These are phyloP conservation scores for Sciurus niger DNA, from an alignment of 2,113 vertebrate genomes.

Conservation along the genomic window DNA sequence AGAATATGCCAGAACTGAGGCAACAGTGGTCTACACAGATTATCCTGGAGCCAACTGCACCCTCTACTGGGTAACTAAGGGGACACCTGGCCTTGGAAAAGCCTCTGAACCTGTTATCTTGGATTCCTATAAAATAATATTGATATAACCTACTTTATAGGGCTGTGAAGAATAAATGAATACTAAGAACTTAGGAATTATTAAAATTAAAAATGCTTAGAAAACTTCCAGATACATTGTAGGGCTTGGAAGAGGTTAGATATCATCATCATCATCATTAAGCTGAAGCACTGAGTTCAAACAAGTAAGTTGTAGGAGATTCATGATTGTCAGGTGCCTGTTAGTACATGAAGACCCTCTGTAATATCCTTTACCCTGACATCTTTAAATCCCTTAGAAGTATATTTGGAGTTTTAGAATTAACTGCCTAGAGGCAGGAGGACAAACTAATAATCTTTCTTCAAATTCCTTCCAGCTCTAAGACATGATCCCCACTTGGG, in stretches of 20 bases:
- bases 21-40: background rate
- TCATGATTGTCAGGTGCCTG: background rate
- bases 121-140: background rate
- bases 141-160: background rate
- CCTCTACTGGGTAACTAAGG: background rate
- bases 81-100: background rate
- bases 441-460: slow-evolving; percentile 17
- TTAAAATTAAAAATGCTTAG: background rate
- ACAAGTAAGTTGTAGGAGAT: background rate
- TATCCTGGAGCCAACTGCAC: background rate
- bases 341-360: background rate
- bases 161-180: background rate
- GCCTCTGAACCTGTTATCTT: background rate
- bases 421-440: slow-evolving; percentile 24
- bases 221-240: background rate
- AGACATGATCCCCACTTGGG: background rate
- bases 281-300: background rate
- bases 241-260: background rate
- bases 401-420: slow-evolving; percentile 9
- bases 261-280: background rate
- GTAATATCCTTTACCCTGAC: background rate
- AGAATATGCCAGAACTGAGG: background rate
- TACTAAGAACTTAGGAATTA: too few relatives aligned
- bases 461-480: slow-evolving; percentile 20
- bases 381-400: background rate